These are phyloP conservation scores for Hydropotes inermis DNA, from an alignment of 2,113 vertebrate species.

Conservation along the genomic window DNA sequence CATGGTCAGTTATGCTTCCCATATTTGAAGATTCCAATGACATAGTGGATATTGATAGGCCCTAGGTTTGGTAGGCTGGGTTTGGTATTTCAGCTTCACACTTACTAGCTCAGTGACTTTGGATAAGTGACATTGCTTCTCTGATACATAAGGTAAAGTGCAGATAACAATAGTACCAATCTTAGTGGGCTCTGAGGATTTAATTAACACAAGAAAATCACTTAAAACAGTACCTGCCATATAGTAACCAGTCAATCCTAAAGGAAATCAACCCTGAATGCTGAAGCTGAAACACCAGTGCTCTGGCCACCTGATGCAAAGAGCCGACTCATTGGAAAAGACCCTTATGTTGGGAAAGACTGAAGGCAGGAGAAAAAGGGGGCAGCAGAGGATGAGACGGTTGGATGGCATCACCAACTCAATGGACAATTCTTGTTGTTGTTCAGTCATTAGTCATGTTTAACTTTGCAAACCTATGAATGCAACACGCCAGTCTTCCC, in stretches of 20 bases:
- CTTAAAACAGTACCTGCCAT: not conserved
- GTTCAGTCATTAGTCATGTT: not conserved
- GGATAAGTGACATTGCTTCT: fast-evolving
- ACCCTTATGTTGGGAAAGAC: not conserved
- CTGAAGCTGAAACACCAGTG: not conserved
- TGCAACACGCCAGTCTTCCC: not conserved
- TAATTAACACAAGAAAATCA: not conserved
- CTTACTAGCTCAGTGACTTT: not conserved
- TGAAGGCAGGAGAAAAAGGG: not conserved
- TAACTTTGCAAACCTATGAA: not conserved
- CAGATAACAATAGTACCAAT: not conserved
- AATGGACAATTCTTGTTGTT: not conserved
- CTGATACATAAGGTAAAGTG: not conserved
- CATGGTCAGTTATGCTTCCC: not conserved
- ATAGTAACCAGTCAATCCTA: not conserved
- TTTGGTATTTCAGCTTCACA: not conserved
- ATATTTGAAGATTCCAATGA: no score
- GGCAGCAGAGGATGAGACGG: not conserved
- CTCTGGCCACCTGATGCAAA: not conserved
- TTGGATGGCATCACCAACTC: not conserved
- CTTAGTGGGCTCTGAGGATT: not conserved
- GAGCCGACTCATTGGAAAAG: not conserved
- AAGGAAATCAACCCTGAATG: not conserved
- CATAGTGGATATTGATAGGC: fast-evolving
- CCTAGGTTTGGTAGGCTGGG: not conserved